phyloP scores from a whole-genome alignment of 2,113 vertebrate species.

The Paradoxurus hermaphroditus region DNA sequence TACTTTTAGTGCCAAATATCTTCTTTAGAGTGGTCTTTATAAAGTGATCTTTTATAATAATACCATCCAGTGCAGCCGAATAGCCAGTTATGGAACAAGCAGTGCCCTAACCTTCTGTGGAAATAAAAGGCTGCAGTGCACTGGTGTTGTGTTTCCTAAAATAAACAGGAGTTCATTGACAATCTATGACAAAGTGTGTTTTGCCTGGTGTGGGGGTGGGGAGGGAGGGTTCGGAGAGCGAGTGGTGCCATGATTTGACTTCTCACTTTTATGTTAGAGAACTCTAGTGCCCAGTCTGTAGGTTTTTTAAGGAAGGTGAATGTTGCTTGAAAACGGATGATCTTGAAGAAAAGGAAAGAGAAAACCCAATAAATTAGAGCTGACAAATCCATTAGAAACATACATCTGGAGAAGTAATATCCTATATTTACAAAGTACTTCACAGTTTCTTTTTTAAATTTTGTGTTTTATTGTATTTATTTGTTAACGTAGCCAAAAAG shows the following conservation, averaged over 20 bases:
- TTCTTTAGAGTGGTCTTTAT: constrained; percentile 3
- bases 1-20: background rate
- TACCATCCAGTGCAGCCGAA: background rate
- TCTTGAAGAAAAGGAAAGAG: background rate
- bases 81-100: background rate
- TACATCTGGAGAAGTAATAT: background rate
- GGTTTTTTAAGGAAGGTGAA: background rate
- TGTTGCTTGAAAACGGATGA: constrained; percentile 7
- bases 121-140: background rate
- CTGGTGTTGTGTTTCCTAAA: background rate
- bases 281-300: background rate
- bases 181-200: background rate
- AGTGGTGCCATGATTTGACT: background rate
- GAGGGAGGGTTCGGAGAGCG: background rate
- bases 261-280: background rate
- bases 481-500: background rate
- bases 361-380: background rate
- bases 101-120: background rate
- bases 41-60: background rate
- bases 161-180: background rate
- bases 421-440: background rate
- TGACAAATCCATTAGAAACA: background rate
- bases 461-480: background rate
- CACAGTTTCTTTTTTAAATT: background rate
- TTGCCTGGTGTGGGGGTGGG: background rate